These are phyloP conservation scores for Chrysemys picta DNA, from an alignment of 2,113 vertebrate genomes.

Conservation along the genomic window DNA sequence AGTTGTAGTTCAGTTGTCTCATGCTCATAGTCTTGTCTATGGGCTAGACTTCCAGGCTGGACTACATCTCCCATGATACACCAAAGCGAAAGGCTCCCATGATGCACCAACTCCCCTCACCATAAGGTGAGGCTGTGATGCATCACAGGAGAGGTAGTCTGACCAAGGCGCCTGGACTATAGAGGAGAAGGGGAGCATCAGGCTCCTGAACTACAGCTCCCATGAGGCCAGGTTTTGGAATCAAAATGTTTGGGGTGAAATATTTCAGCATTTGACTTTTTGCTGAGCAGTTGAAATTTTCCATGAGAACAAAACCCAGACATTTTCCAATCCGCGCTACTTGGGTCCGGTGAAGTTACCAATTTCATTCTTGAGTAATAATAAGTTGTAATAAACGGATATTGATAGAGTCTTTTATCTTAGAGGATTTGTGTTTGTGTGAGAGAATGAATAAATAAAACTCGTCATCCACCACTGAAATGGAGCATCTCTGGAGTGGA, in stretches of 20 bases:
- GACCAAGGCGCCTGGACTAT: too few species aligned
- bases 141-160: not conserved
- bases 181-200: not conserved
- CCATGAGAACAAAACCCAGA: not conserved
- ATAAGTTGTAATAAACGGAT: not conserved
- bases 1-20: not conserved
- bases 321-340: not conserved
- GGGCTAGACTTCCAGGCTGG: not conserved
- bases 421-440: not conserved
- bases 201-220: not conserved
- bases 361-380: not conserved
- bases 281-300: not conserved
- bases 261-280: not conserved
- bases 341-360: not conserved
- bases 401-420: not conserved
- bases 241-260: not conserved
- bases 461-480: not conserved
- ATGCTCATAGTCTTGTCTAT: not conserved
- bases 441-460: not conserved
- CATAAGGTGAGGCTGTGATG: not conserved
- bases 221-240: not conserved
- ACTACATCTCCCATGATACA: not conserved
- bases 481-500: not conserved
- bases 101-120: not conserved
- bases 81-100: not conserved